Percentiles rank a stretch among this genome's conserved stretches.
Conservation (phyloP, 2,113 vertebrate species). For the Nibea coibor region DNA sequence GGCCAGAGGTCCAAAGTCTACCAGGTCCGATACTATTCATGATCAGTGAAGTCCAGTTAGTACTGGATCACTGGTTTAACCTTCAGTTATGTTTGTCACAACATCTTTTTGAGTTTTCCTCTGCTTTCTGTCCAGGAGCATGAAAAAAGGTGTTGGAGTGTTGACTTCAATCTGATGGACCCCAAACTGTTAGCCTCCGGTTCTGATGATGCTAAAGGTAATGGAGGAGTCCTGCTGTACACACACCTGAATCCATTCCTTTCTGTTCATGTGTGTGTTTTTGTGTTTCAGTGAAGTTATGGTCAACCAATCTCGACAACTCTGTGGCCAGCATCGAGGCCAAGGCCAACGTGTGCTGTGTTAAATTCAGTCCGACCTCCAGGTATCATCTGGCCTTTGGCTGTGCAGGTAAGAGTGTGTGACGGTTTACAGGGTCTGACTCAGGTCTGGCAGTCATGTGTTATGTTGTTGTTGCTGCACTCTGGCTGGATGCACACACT, state of each 20-base stretch:
- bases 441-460: not conserved
- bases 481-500: not conserved
- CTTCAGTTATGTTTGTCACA: not conserved
- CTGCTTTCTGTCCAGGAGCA: conserved; percentile 87
- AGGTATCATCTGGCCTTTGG: conserved; percentile 98
- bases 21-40: conserved; percentile 86
- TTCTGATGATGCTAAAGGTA: conserved; percentile 99
- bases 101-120: not conserved
- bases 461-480: conserved; percentile 11
- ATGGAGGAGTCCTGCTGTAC: not conserved
- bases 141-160: conserved; percentile 99
- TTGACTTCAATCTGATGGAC: conserved; percentile 99
- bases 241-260: not conserved
- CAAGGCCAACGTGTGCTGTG: conserved; percentile 98
- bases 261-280: not conserved
- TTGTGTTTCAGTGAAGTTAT: conserved; percentile 91
- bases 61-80: no score
- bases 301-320: conserved; percentile 99
- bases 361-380: conserved; percentile 98
- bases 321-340: conserved; percentile 99
- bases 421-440: not conserved
- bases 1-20: conserved; percentile 98
- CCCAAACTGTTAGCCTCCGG: conserved; percentile 98
- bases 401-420: conserved; percentile 90
- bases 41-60: no score